These are phyloP conservation scores for Clarias fuscus DNA, from an alignment of 2,797 vertebrate species.

Conservation along the genomic window DNA sequence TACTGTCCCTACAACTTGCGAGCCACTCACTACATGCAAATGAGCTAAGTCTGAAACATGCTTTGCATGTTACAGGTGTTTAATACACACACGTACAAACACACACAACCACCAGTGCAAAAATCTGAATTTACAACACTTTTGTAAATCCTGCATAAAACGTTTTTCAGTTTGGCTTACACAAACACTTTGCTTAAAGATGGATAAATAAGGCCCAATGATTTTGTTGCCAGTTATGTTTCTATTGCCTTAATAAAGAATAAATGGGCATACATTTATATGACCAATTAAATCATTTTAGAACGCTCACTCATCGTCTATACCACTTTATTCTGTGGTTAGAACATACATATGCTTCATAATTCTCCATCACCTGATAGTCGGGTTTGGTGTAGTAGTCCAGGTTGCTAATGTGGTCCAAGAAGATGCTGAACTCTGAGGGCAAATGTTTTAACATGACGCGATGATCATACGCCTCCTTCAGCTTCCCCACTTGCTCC, in stretches of 20 bases:
- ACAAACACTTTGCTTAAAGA: not conserved
- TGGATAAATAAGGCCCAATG: not conserved
- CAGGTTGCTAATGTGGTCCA: slow-evolving; percentile 91
- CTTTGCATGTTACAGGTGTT: not conserved
- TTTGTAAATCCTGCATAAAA: not conserved
- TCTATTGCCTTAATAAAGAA: not conserved
- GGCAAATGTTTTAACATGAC: slow-evolving; percentile 98
- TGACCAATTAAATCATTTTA: not conserved
- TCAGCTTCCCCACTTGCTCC: slow-evolving; percentile 98
- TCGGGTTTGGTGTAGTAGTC: slow-evolving; percentile 99
- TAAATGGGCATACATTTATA: not conserved
- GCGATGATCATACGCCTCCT: slow-evolving; percentile 93
- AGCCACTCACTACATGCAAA: not conserved
- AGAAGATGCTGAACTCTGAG: slow-evolving; percentile 88
- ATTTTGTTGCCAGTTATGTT: not conserved
- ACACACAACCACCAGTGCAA: no score
- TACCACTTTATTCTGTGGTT: no score
- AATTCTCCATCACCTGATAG: slow-evolving; percentile 83
- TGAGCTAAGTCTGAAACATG: not conserved
- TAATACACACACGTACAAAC: not conserved
- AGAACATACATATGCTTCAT: not conserved
- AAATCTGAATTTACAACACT: not conserved
- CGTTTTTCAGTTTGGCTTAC: not conserved
- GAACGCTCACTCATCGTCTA: not conserved
- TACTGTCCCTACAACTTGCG: not conserved